These are phyloP conservation scores for Drosophila macrospina DNA, from an alignment of 2,888 invertebrate genomes.

Conservation along the genomic window DNA sequence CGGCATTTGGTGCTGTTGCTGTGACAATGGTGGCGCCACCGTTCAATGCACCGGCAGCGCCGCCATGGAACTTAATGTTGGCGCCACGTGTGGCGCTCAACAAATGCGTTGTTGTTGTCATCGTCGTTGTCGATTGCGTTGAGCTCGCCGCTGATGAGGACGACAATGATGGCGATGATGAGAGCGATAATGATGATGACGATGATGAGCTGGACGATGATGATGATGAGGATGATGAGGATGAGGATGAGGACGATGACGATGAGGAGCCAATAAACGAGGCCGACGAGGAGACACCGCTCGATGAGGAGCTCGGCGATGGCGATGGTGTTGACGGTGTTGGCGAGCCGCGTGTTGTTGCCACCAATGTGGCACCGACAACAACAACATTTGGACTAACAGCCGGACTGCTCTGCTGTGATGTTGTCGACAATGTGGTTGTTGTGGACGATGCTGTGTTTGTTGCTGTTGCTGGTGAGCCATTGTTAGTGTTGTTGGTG, in stretches of 20 bases:
- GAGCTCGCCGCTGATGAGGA: slow-evolving; percentile 52
- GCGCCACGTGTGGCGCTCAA: slow-evolving; percentile 53
- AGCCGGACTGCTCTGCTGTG: slow-evolving; percentile 63
- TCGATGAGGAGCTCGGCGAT: slow-evolving; percentile 84
- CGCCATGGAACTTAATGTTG: slow-evolving; percentile 54
- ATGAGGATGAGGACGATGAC: slow-evolving; percentile 50
- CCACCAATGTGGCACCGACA: slow-evolving; percentile 48
- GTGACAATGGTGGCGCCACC: slow-evolving; percentile 67
- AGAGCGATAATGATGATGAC: slow-evolving; percentile 43
- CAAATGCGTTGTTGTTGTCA: slow-evolving; percentile 59
- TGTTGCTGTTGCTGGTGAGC: slow-evolving; percentile 30
- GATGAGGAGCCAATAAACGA: slow-evolving; percentile 69
- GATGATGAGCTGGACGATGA: slow-evolving; percentile 64
- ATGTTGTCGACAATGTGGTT: slow-evolving; percentile 36
- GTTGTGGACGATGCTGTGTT: slow-evolving; percentile 19
- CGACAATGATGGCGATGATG: slow-evolving; percentile 47
- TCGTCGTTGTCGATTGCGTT: slow-evolving; percentile 42
- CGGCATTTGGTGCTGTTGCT: slow-evolving; percentile 63
- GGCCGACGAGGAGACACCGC: slow-evolving; percentile 84
- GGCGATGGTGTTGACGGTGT: slow-evolving; percentile 85
- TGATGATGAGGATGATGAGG: slow-evolving; percentile 45
- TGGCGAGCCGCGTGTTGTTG: slow-evolving; percentile 82
- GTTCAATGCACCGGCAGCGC: slow-evolving; percentile 52
- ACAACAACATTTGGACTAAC: slow-evolving; percentile 60
- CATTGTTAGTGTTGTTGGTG: slow-evolving; percentile 23